A percentile compares a stretch with the other conserved stretches of the same genome.
Evolutionary conservation across 2,113 vertebrate genomes (phyloP).

Genomic region (Eira barbara): DNA sequence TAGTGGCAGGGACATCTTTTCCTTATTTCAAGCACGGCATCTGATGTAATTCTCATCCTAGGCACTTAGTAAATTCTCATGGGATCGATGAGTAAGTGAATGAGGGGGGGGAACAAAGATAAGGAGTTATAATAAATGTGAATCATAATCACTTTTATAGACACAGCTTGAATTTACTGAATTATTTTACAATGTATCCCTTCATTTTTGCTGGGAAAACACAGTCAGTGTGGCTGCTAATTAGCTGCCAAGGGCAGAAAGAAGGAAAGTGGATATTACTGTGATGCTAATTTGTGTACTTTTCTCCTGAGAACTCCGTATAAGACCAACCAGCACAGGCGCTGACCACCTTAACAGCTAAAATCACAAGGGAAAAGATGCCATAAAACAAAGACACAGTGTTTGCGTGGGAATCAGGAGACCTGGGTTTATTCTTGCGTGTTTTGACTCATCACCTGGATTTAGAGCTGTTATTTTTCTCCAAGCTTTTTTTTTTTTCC

Average conservation of each 20-base stretch:
- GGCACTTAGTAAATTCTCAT: neutral
- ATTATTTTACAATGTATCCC: neutral
- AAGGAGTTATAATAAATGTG: neutral
- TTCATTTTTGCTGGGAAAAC: neutral
- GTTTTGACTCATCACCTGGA: neutral
- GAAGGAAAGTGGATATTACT: neutral
- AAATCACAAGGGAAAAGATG: neutral
- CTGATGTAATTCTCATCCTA: neutral
- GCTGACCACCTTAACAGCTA: neutral
- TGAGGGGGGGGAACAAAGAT: neutral
- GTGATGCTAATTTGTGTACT: neutral
- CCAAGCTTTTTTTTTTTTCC: slow-evolving; percentile 25
- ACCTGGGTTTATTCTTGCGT: neutral
- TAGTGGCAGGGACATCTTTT: neutral
- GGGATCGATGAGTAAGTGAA: neutral
- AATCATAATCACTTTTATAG: neutral
- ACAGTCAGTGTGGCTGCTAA: neutral
- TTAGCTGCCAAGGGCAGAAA: neutral
- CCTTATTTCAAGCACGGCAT: neutral
- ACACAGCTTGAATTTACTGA: neutral
- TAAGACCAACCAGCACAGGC: neutral
- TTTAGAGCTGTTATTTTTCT: neutral
- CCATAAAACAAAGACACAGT: neutral
- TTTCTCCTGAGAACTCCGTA: neutral
- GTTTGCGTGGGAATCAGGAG: neutral